Base-by-base conservation (phyloP, 2,113 vertebrate genomes). In the Pachyramphus minor region DNA sequence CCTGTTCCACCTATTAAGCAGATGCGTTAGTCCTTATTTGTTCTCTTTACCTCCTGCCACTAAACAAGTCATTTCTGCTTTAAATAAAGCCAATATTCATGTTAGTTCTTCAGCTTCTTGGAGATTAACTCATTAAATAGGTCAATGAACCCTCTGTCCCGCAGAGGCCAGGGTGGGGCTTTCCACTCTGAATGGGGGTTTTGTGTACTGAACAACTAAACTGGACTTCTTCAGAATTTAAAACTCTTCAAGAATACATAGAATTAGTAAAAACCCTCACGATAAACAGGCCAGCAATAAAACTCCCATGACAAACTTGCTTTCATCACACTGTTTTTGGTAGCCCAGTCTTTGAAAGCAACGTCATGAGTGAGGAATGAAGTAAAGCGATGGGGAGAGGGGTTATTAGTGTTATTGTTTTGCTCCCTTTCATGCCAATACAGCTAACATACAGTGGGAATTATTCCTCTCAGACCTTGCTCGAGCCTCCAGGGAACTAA, bases 111-210 rank as follows among this genome's bases (percentile, higher is more conserved):
- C 85, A 33, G 67, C 68, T 92, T 90, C 89, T 83, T 79, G 50
- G 74, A 89, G 84, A 95, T 96, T 96, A 96, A 85, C 56, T 95
- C 89, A 81, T 96, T 95, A 95, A 95, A 77, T 30, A 84, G 73
- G 88, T 96, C 94, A 97, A 89, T 33, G 53, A 88, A 76, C 82
- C 58, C 45, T 92, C 89, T 88, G 88, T 94, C 68, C 74, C 7
- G 0, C 47, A 24, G 52, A 62, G 63, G 80, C 83, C 74, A 86
- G 90, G 66, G 60, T 79, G 74, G 64, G 31, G 63, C 78, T 93
- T 83, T 50, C 84, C n/a, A 30, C 45, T 64, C 49, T 92, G 75
- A 95, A 95, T 63, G 62, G 55, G 59, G n/a, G 55, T 67, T 96
- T 95, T 93, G 84, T 95, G 39, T 37, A 15, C 47, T 27, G 44